Conservation (phyloP, 1,140 invertebrate genomes). For the Aphaenogaster floridana region DNA sequence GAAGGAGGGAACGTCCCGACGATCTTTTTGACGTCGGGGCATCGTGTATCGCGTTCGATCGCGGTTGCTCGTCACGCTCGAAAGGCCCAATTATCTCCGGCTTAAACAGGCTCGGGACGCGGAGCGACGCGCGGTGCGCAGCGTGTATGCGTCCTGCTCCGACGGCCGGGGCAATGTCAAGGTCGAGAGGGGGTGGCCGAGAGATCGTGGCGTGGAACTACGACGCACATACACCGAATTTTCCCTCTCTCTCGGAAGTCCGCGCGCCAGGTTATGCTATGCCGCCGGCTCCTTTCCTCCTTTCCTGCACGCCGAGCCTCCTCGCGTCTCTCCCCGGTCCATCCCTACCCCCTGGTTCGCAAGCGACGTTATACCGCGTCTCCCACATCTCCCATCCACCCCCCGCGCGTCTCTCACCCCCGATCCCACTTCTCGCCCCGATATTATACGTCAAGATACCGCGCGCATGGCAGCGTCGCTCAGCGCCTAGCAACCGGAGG, state of each 20-base stretch:
- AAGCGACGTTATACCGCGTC: conserved; percentile 44
- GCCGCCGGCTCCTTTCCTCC: conserved; percentile 36
- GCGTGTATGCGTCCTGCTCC: conserved; percentile 37
- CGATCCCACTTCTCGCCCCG: conserved; percentile 18
- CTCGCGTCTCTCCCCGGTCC: conserved; percentile 25
- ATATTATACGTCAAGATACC: conserved; percentile 55
- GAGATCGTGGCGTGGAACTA: conserved; percentile 61
- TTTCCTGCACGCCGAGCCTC: neutral
- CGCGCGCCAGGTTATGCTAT: neutral
- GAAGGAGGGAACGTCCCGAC: neutral
- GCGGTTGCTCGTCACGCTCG: conserved; percentile 25
- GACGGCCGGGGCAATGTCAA: conserved; percentile 78
- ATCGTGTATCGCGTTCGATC: neutral
- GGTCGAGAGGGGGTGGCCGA: conserved; percentile 72
- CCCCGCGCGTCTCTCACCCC: neutral
- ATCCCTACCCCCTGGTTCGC: conserved; percentile 12
- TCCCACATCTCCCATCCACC: neutral
- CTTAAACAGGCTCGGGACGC: conserved; percentile 8
- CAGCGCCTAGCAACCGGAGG: conserved; percentile 70
- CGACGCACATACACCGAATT: conserved; percentile 63
- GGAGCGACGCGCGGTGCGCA: neutral
- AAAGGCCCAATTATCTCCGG: conserved; percentile 42
- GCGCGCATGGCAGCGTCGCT: conserved; percentile 72
- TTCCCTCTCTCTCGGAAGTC: conserved; percentile 59
- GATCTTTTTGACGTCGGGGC: neutral